Evolutionary conservation across 2,888 invertebrate species (phyloP), one percentile per base, ranked within the genome.

Genomic region (Eulithis prunata): DNA sequence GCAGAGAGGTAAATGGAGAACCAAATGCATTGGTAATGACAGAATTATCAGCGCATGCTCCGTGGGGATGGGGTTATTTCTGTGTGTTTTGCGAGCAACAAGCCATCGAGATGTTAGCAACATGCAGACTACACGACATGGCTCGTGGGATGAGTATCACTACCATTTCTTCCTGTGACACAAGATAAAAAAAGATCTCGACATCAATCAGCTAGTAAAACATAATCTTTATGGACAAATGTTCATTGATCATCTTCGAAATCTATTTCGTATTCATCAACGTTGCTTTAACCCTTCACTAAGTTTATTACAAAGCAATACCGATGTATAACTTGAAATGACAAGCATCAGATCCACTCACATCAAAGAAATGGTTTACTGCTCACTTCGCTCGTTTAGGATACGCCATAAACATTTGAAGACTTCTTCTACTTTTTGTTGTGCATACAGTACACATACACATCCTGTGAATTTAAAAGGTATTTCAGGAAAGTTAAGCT

Each of bases 1-100:
- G 85, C 90, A 82, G 88, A 81, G 89, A 83, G 47, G 66, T 66
- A 66, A 66, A 66, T 66, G 55, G 38, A 59, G 62, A 66, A 55
- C 89, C 88, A 83, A 84, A 84, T 88, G 88, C 90, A 90, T 86
- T 87, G 85, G 86, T 84, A 82, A 76, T 82, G 90, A 91, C 91
- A 84, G 87, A 90, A 88, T 89, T 89, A 89, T 87, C 86, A 78
- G 60, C 75, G 77, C 77, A 77, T 77, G 78, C 80, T 72, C 81
- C 74, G 87, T 79, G 87, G 88, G 88, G 85, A 81, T 80, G 72
- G 71, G 83, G 86, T 80, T 92, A 93, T 93, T 91, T 88, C 84
- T 83, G 82, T 80, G 82, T 80, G 78, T 87, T 92, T 91, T 78
- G 91, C 91, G 85, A 86, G 88, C 89, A 88, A 72, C 78, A 81